These are phyloP conservation scores for Clarias pachynema DNA, from an alignment of 2,797 vertebrate species.

Conservation along the genomic window DNA sequence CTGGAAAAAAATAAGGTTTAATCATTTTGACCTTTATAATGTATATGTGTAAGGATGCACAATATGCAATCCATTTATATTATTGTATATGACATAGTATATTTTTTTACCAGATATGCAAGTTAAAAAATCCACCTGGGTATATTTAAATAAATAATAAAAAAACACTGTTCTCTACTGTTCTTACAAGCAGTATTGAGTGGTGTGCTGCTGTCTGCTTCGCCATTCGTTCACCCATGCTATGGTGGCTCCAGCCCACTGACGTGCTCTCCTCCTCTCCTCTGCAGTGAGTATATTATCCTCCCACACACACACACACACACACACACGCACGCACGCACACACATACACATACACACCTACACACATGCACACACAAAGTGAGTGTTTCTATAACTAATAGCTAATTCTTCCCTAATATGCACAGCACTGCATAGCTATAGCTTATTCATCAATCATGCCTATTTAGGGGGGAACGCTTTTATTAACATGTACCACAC, in stretches of 20 bases:
- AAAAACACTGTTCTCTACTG: not conserved
- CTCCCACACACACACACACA: constrained; percentile 7
- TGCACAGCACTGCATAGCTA: constrained; percentile 78
- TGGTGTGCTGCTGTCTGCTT: constrained; percentile 78
- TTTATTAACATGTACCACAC: constrained; percentile 45
- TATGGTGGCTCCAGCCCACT: constrained; percentile 90
- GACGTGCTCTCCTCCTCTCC: constrained; percentile 81
- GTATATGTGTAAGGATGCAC: not conserved
- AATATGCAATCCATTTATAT: not conserved
- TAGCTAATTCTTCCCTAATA: constrained; percentile 90
- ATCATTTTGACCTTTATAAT: not conserved
- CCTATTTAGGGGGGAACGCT: constrained; percentile 76
- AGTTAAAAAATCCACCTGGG: not conserved
- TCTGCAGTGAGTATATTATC: constrained; percentile 93
- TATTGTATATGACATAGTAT: not conserved
- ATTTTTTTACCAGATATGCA: not conserved
- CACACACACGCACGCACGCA: constrained; percentile 50
- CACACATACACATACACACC: constrained; percentile 66
- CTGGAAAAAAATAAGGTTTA: not conserved
- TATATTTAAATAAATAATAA: not conserved
- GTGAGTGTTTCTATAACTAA: constrained; percentile 90
- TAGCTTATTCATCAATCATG: constrained; percentile 84
- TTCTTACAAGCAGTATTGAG: constrained; percentile 79
- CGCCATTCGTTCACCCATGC: constrained; percentile 83
- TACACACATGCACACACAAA: constrained; percentile 85